Evolutionary conservation across 2,113 vertebrate species (phyloP), one percentile per base, ranked within the genome.

Genomic region (Catharus minimus): DNA sequence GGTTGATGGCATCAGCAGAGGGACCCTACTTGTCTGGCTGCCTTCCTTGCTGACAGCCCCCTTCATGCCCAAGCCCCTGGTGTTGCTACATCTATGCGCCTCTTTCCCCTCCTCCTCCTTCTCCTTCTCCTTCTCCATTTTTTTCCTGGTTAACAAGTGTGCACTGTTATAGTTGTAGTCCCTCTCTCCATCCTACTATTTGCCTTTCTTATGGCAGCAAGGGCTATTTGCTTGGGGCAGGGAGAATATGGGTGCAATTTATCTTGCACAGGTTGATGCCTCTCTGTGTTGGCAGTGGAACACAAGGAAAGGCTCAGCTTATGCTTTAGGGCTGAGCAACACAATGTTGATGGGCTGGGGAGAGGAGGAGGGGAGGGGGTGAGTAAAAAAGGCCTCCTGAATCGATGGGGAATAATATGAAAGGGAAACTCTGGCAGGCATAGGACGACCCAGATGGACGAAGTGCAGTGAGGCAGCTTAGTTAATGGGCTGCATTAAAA

Each of bases 401-500:
- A 91, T 85, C 41, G 38, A 80, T 71, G 72, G 56, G 41, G 47
- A 92, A 88, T 77, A 90, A 53, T 89, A 82, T 65, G 92, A 93
- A 96, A 92, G 91, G 78, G 92, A 95, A 95, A 92, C 80, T 88
- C 71, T 84, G 89, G 89, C 33, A 32, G 8, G 52, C 86, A 95
- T 53, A 81, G 96, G 62, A 93, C 3, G 30, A 97, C 93, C 93
- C 96, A 96, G 91, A 94, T 90, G 84, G 69, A 82, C 90, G 89
- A 95, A 95, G 86, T 92, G 62, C 72, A 94, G 11, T 5, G n/a
- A 93, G 86, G 56, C 81, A 90, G 72, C 77, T 88, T 92, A 79
- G 95, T 95, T 96, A 96, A 95, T 93, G 79, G 80, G 64, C 84
- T 94, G 79, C 88, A 77, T 93, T 96, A 89, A 96, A 93, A 93